Evolutionary conservation across 1,140 invertebrate genomes (phyloP).

Genomic region (Drosophila triauraria): DNA sequence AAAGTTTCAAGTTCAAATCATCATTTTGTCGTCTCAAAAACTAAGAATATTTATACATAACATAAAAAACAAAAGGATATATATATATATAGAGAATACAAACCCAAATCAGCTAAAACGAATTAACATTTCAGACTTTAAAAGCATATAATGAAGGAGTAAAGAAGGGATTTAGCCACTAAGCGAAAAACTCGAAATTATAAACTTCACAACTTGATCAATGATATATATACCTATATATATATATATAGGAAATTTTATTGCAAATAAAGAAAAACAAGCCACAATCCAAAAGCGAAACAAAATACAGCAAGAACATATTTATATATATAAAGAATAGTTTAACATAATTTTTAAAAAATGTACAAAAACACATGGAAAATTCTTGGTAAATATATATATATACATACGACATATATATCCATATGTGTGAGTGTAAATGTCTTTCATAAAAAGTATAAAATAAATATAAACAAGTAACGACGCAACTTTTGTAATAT

Average conservation of each 20-base stretch:
- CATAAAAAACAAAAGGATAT: constrained; percentile 23
- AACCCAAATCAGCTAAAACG: constrained; percentile 59
- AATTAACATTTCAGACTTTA: constrained; percentile 81
- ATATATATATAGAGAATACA: constrained; percentile 43
- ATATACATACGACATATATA: constrained; percentile 37
- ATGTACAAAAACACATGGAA: constrained; percentile 41
- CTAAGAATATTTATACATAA: constrained; percentile 53
- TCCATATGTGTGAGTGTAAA: constrained; percentile 48
- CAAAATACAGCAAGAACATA: constrained; percentile 32
- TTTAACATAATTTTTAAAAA: constrained; percentile 46
- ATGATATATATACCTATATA: constrained; percentile 39
- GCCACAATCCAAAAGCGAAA: constrained; percentile 66
- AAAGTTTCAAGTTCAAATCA: constrained; percentile 73
- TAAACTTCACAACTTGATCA: constrained; percentile 21
- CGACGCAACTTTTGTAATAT: constrained; percentile 45
- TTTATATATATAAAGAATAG: constrained; percentile 44
- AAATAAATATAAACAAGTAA: constrained; percentile 39
- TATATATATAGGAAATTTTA: constrained; percentile 69
- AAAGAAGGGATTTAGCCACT: constrained; percentile 39
- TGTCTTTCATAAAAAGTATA: constrained; percentile 49
- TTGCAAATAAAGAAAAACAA: constrained; percentile 57
- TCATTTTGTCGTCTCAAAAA: constrained; percentile 75
- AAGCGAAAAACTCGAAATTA: constrained; percentile 27
- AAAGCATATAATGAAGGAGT: constrained; percentile 51
- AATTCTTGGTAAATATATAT: constrained; percentile 44